phyloP scores from a whole-genome alignment of 2,113 vertebrate species.

The Nibea albiflora region DNA sequence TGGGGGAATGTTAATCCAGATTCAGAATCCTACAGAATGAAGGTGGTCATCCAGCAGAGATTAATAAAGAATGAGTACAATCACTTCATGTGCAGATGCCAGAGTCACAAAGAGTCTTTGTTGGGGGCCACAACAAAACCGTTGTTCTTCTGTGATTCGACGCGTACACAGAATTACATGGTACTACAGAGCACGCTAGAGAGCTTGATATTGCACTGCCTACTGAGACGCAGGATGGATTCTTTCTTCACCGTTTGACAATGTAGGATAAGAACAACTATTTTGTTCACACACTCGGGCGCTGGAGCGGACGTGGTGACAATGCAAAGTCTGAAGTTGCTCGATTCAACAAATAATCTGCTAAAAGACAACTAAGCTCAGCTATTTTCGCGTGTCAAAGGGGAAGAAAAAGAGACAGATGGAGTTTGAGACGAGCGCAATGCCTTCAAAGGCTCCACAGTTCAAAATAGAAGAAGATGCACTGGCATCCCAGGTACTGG shows the following conservation, averaged over 20 bases:
- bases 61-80: conserved; percentile 91
- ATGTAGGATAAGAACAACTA: conserved; percentile 36
- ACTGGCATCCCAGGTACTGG: conserved; percentile 51
- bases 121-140: conserved; percentile 86
- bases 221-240: conserved; percentile 78
- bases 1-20: conserved; percentile 90
- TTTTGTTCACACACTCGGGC: conserved; percentile 63
- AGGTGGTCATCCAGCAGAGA: conserved; percentile 87
- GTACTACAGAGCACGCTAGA: conserved; percentile 75
- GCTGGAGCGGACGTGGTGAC: conserved; percentile 3
- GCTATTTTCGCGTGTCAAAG: not conserved
- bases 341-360: not conserved
- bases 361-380: not conserved
- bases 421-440: conserved; percentile 40
- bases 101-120: conserved; percentile 90
- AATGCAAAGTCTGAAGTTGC: not conserved
- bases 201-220: conserved; percentile 76
- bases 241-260: conserved; percentile 76
- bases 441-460: conserved; percentile 68
- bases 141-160: conserved; percentile 83
- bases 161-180: conserved; percentile 81
- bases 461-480: conserved; percentile 77
- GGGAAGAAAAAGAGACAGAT: conserved; percentile 1
- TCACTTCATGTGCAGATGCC: conserved; percentile 82
- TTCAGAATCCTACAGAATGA: conserved; percentile 75